Evolutionary conservation across 2,888 invertebrate genomes (phyloP).

Genomic region (Melinaea menophilus): DNA sequence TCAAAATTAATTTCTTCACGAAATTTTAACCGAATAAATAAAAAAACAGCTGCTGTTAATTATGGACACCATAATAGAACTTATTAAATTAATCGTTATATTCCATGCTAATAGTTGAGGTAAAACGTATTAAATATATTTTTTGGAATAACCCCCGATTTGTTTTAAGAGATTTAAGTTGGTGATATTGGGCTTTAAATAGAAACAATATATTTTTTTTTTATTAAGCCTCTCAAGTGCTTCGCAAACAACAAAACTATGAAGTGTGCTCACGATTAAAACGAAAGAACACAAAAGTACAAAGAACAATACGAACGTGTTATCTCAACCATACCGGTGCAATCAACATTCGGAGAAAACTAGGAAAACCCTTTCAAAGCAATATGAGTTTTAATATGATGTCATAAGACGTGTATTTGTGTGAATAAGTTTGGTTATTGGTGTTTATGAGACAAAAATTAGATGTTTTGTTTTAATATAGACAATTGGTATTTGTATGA

Average conservation of each 20-base stretch:
- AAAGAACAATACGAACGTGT: slow-evolving; percentile 14
- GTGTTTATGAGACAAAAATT: background rate
- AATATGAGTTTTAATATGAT: slow-evolving; percentile 8
- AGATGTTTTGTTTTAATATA: background rate
- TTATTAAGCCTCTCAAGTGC: slow-evolving; percentile 3
- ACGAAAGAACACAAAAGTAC: slow-evolving; percentile 18
- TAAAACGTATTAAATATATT: too few species aligned
- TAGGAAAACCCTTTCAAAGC: slow-evolving; percentile 5
- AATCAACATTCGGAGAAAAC: slow-evolving; percentile 1
- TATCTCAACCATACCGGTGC: slow-evolving; percentile 14
- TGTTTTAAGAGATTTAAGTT: too few species aligned
- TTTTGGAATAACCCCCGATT: too few species aligned
- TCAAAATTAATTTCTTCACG: too few species aligned
- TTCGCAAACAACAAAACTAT: slow-evolving; percentile 18
- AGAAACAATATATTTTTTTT: background rate
- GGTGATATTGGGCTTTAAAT: too few species aligned
- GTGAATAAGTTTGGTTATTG: background rate
- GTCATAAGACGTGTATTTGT: background rate
- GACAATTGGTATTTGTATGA: background rate
- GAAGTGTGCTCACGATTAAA: slow-evolving; percentile 18
- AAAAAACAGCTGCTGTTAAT: too few species aligned
- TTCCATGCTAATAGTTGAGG: too few species aligned
- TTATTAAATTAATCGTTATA: too few species aligned
- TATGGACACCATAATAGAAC: too few species aligned
- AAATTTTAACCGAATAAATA: too few species aligned